These are phyloP conservation scores for Phasianus colchicus DNA, from an alignment of 2,113 vertebrate genomes.

Conservation along the genomic window DNA sequence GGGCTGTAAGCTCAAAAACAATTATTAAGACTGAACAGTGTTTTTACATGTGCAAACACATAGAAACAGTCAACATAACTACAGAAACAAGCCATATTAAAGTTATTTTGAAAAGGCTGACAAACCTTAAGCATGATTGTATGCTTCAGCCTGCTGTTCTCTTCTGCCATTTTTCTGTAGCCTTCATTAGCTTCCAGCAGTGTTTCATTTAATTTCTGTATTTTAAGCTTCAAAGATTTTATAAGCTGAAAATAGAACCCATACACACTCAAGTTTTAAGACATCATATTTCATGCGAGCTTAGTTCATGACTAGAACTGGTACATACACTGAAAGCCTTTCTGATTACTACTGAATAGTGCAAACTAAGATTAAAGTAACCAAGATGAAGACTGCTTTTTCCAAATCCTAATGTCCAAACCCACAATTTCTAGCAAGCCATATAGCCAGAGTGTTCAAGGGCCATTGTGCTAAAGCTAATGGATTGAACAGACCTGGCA, in stretches of 20 bases:
- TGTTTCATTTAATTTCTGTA: conserved; percentile 77
- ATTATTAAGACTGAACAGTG: not conserved
- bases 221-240: conserved; percentile 80
- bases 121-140: conserved; percentile 67
- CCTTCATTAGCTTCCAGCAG: conserved; percentile 72
- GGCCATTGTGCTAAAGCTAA: not conserved
- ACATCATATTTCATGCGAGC: not conserved
- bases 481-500: not conserved
- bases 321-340: not conserved
- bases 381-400: not conserved
- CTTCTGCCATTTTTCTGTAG: conserved; percentile 69
- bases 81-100: not conserved
- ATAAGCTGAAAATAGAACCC: conserved; percentile 78
- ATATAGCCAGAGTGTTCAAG: not conserved
- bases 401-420: not conserved
- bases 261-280: not conserved
- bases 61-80: not conserved
- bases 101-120: not conserved
- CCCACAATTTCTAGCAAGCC: not conserved
- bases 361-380: not conserved
- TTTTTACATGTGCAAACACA: not conserved
- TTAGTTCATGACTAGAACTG: not conserved
- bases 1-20: not conserved
- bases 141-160: conserved; percentile 63
- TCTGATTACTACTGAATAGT: not conserved